Conservation (phyloP, 2,797 vertebrate genomes). For the Vireo griseus region DNA sequence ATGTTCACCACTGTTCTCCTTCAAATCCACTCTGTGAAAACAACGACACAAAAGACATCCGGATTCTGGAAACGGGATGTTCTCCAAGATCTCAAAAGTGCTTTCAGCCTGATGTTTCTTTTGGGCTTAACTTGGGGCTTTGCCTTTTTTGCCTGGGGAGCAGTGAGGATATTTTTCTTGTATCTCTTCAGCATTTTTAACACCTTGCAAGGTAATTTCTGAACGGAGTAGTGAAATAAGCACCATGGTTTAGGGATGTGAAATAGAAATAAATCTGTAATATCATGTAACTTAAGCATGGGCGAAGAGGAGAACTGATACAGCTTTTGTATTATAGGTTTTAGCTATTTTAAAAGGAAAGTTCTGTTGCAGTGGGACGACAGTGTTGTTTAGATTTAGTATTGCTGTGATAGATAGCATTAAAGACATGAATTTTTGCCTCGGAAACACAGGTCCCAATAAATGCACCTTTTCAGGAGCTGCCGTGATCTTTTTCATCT, state of each 20-base stretch:
- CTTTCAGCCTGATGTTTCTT: constrained; percentile 83
- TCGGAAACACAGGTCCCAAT: not conserved
- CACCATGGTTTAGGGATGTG: not conserved
- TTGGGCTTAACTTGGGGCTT: constrained; percentile 87
- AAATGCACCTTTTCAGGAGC: not conserved
- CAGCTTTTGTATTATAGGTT: not conserved
- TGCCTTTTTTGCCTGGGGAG: constrained; percentile 83
- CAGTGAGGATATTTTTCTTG: constrained; percentile 73
- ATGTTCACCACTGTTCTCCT: constrained; percentile 84
- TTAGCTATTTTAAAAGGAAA: not conserved
- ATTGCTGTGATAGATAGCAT: not conserved
- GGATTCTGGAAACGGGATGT: not conserved
- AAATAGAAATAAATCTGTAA: not conserved
- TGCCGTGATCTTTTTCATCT: not conserved
- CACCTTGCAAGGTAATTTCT: constrained; percentile 83
- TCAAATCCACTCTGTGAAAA: constrained; percentile 79
- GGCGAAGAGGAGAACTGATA: not conserved
- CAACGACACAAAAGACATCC: constrained; percentile 63
- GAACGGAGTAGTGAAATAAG: not conserved
- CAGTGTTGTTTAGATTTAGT: not conserved
- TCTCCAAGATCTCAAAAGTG: constrained; percentile 78
- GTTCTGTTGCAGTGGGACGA: not conserved
- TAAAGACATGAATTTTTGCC: not conserved
- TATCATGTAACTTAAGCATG: not conserved
- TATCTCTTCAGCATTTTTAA: constrained; percentile 88